Conservation (phyloP, 35 echinoderm and acorn worm species). For the Ptychodera flava region DNA sequence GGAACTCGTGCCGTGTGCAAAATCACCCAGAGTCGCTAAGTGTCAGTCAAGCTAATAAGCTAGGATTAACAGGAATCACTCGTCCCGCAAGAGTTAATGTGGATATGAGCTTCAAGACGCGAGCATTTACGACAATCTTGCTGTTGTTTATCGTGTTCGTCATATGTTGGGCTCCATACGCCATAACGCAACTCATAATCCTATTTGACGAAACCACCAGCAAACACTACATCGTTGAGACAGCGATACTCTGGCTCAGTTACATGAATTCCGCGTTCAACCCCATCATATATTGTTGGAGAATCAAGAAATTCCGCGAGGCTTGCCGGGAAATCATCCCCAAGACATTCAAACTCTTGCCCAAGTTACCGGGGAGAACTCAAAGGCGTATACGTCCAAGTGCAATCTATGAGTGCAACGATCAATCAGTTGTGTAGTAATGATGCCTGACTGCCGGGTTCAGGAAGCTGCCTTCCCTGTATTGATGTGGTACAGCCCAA, state of each 20-base stretch:
- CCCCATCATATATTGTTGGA: constrained; percentile 97
- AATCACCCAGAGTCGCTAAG: constrained; percentile 93
- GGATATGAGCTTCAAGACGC: constrained; percentile 97
- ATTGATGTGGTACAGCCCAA: no score
- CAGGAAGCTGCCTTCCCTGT: no score
- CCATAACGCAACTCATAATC: constrained; percentile 40
- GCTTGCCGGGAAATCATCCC: constrained; percentile 86
- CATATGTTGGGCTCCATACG: constrained; percentile 90
- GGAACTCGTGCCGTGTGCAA: constrained; percentile 78
- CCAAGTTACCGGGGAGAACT: constrained; percentile 73
- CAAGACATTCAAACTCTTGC: constrained; percentile 76
- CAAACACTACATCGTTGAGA: constrained; percentile 24
- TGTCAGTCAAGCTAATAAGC: constrained; percentile 93
- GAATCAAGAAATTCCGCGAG: constrained; percentile 97
- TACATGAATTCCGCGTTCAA: constrained; percentile 96
- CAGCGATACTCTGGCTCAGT: constrained; percentile 67
- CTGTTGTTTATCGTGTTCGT: constrained; percentile 89
- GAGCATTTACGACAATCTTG: constrained; percentile 96
- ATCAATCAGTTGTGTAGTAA: neutral
- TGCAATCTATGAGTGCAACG: constrained; percentile 99
- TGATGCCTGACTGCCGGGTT: no score
- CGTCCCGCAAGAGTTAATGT: constrained; percentile 83
- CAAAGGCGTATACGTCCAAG: constrained; percentile 79
- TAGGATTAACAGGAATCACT: constrained; percentile 58
- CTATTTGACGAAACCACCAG: constrained; percentile 6